phyloP scores from a whole-genome alignment of 2,797 vertebrate genomes.

The Poecilia wingei region DNA sequence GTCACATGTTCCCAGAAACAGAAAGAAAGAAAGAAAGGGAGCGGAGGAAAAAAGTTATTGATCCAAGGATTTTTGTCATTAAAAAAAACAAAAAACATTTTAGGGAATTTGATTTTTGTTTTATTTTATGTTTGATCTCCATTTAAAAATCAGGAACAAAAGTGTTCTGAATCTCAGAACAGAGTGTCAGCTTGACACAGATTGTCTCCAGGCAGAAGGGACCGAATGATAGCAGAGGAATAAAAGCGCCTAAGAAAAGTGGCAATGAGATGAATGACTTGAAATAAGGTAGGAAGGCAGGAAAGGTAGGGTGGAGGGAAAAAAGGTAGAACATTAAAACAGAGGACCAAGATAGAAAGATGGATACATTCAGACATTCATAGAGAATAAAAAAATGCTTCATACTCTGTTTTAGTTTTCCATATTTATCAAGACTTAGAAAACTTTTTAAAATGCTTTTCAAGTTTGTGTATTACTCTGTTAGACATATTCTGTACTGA shows the following conservation, averaged over 20 bases:
- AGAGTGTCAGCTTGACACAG: background rate
- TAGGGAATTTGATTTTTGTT: background rate
- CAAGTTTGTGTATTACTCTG: background rate
- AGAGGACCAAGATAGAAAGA: background rate
- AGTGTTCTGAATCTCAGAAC: background rate
- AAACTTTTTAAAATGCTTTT: background rate
- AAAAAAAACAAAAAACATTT: too few relatives aligned
- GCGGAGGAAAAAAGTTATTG: background rate
- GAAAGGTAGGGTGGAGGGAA: background rate
- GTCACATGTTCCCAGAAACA: conserved; percentile 26
- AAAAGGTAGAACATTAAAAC: background rate
- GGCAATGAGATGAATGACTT: background rate
- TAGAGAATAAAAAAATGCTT: background rate
- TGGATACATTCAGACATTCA: background rate
- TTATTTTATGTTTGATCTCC: background rate
- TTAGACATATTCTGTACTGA: background rate
- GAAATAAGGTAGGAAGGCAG: background rate
- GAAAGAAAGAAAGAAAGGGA: background rate
- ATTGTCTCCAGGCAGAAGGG: background rate
- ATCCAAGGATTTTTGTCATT: background rate
- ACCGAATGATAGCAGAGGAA: background rate
- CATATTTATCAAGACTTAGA: background rate
- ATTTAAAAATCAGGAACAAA: conserved; percentile 1
- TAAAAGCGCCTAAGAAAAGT: background rate
- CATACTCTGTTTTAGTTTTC: background rate